These are phyloP conservation scores for Sapayoa aenigma DNA, from an alignment of 2,113 vertebrate genomes.

Conservation along the genomic window DNA sequence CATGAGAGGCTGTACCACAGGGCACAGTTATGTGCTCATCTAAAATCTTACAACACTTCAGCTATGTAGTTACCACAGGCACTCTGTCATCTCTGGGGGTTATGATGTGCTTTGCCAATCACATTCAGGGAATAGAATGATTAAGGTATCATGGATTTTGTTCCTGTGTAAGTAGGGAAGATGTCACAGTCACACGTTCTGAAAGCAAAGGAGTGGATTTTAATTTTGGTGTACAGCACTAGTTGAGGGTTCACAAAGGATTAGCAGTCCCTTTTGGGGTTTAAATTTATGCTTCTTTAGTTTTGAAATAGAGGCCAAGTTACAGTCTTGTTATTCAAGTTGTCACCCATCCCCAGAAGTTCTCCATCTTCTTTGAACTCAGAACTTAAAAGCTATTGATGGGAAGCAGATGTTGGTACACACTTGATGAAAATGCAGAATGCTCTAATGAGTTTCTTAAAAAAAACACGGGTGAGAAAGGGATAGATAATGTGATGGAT, in stretches of 20 bases:
- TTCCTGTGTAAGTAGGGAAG: background rate
- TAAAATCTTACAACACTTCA: background rate
- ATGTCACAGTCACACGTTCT: background rate
- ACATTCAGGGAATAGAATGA: background rate
- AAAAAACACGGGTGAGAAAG: too few relatives aligned
- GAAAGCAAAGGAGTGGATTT: background rate
- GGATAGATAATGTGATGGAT: background rate
- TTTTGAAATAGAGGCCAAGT: slow-evolving; percentile 9
- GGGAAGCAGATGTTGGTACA: slow-evolving; percentile 35
- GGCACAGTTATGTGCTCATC: background rate
- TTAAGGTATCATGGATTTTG: background rate
- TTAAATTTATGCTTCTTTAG: background rate
- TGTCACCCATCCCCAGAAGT: slow-evolving; percentile 31
- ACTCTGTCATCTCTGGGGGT: background rate
- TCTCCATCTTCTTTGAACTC: background rate
- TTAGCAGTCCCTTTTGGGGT: background rate
- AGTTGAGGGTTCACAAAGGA: background rate
- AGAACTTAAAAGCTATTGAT: slow-evolving; percentile 12
- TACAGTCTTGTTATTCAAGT: background rate
- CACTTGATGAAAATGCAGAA: background rate
- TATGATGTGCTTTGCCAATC: fast-evolving
- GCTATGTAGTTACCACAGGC: background rate
- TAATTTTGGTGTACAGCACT: background rate
- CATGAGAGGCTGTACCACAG: background rate
- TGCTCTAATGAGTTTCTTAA: background rate